Evolutionary conservation across 2,888 invertebrate species (phyloP).

Genomic region (Caenorhabditis sp.): DNA sequence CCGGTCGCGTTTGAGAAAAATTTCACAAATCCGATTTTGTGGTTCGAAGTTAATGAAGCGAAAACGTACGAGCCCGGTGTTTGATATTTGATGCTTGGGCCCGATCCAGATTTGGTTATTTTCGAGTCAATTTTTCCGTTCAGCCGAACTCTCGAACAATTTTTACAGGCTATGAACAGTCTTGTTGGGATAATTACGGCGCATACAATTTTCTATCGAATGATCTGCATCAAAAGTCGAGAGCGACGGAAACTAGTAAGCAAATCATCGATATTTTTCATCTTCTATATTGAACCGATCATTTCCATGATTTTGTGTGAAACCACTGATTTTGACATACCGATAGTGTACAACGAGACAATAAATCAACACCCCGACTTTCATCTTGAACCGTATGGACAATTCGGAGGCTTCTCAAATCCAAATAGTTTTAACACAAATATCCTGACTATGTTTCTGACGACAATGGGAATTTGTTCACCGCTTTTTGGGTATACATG

Average conservation of each 20-base stretch:
- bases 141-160: too few species aligned
- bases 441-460: conserved; percentile 4
- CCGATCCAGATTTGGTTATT: too few species aligned
- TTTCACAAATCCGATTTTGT: too few species aligned
- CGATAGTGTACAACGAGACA: conserved; percentile 19
- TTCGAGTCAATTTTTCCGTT: too few species aligned
- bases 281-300: background rate
- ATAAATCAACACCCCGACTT: conserved; percentile 16
- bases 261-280: background rate
- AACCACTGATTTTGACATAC: conserved; percentile 15
- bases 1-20: too few species aligned
- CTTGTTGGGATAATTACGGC: background rate
- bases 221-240: background rate
- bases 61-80: too few species aligned
- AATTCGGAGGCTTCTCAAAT: conserved; percentile 27
- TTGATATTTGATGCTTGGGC: too few species aligned
- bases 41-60: too few species aligned
- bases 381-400: conserved; percentile 12
- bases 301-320: conserved; percentile 13
- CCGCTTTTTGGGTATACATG: conserved; percentile 15
- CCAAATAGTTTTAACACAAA: conserved; percentile 16
- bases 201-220: background rate
- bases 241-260: background rate
- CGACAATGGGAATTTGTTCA: background rate
- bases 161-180: too few species aligned